A percentile compares a stretch with the other conserved stretches of the same genome.
Conservation (phyloP, 2,797 vertebrate species). For the Acrossocheilus fasciatus region DNA sequence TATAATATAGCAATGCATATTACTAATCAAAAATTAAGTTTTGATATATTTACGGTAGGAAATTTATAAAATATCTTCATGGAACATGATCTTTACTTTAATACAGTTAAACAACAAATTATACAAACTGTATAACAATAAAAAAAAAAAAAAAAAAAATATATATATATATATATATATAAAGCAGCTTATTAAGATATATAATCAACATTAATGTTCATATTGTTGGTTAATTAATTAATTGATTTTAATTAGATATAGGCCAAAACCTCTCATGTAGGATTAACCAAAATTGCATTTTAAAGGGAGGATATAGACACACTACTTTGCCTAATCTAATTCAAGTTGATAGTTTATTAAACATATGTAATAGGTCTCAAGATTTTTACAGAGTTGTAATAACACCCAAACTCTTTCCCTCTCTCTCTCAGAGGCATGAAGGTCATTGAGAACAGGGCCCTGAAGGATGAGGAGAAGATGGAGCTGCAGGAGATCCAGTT, state of each 20-base stretch:
- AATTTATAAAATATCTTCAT: background rate
- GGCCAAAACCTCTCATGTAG: background rate
- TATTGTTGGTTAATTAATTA: too few relatives aligned
- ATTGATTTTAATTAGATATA: background rate
- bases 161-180: too few relatives aligned
- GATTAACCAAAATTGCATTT: background rate
- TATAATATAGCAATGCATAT: background rate
- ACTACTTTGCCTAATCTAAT: background rate
- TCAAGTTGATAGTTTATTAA: background rate
- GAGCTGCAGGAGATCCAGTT: slow-evolving; percentile 98
- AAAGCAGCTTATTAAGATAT: too few relatives aligned
- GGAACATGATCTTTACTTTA: background rate
- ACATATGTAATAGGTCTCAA: background rate
- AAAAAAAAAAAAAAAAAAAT: too few relatives aligned
- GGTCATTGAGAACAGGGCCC: slow-evolving; percentile 98
- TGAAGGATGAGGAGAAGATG: slow-evolving; percentile 99
- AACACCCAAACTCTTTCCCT: background rate
- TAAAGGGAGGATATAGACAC: background rate
- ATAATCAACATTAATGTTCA: too few relatives aligned
- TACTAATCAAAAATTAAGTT: background rate
- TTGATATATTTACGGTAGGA: background rate
- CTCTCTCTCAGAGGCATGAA: slow-evolving; percentile 92
- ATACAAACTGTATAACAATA: too few relatives aligned
- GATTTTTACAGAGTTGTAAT: background rate
- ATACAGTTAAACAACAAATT: too few relatives aligned